Percentiles rank a stretch among this genome's conserved stretches.
Conservation (phyloP, 2,113 vertebrate genomes). For the Microcebus jonahi region DNA sequence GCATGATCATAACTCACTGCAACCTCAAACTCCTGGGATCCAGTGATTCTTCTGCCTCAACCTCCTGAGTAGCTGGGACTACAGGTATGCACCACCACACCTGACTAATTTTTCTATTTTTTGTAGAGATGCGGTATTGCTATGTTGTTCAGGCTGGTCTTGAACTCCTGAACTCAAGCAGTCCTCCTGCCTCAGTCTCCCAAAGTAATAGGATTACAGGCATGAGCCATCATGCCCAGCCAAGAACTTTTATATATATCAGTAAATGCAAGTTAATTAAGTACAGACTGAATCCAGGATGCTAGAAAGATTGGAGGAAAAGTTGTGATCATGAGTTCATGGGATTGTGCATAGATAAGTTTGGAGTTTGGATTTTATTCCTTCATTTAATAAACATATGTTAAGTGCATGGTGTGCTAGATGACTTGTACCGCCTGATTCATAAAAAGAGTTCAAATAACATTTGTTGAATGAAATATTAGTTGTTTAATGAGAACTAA, state of each 20-base stretch:
- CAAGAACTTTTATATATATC: background rate
- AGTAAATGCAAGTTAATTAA: background rate
- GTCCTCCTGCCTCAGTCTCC: no score
- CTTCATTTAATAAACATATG: constrained; percentile 8
- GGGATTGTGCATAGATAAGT: background rate
- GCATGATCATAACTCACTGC: no score
- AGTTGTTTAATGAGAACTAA: constrained; percentile 2
- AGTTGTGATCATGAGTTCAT: background rate
- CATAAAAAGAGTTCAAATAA: background rate
- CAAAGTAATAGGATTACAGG: no score
- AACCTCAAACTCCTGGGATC: no score
- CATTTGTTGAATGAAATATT: constrained; percentile 16
- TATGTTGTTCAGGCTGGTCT: no score
- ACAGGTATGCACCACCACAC: no score
- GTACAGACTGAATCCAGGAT: background rate
- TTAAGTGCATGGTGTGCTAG: background rate
- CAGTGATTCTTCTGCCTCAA: no score
- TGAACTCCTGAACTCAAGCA: no score
- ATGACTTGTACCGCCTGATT: background rate
- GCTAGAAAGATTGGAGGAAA: background rate
- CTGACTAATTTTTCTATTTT: no score
- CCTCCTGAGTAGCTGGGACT: no score
- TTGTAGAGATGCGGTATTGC: no score
- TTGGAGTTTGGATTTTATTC: constrained; percentile 16
- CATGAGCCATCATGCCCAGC: no score